phyloP scores from a whole-genome alignment of 2,797 vertebrate species.

The Spheniscus humboldti region DNA sequence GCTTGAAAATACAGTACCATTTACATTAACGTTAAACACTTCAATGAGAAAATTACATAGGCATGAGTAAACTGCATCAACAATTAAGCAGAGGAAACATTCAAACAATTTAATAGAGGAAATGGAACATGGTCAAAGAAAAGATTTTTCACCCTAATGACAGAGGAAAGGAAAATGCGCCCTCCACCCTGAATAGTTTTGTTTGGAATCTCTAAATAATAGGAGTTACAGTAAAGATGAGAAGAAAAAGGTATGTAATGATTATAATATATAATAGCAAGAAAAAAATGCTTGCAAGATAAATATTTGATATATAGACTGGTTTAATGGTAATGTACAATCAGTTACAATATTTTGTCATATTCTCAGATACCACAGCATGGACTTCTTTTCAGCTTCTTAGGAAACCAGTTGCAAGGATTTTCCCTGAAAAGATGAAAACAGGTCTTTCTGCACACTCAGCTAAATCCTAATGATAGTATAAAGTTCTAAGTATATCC shows the following conservation, averaged over 20 bases:
- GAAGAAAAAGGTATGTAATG: slow-evolving; percentile 25
- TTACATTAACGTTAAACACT: slow-evolving; percentile 61
- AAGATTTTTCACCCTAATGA: background rate
- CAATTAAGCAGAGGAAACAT: slow-evolving; percentile 67
- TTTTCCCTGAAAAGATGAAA: background rate
- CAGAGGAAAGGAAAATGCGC: slow-evolving; percentile 32
- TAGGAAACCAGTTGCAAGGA: background rate
- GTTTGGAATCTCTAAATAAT: slow-evolving; percentile 26
- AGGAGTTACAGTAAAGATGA: background rate
- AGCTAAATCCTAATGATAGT: background rate
- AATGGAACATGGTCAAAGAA: slow-evolving; percentile 21
- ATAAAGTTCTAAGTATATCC: background rate
- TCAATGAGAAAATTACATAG: slow-evolving; percentile 60
- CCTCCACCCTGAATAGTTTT: slow-evolving; percentile 39
- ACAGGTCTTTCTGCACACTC: background rate
- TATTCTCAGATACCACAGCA: background rate
- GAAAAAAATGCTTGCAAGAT: slow-evolving; percentile 4
- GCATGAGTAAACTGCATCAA: slow-evolving; percentile 59
- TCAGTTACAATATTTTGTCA: background rate
- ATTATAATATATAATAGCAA: background rate
- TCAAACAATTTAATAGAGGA: slow-evolving; percentile 63
- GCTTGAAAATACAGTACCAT: slow-evolving; percentile 43
- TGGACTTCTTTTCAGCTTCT: background rate
- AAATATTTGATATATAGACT: slow-evolving; percentile 20
- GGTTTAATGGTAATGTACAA: background rate